phyloP scores from a whole-genome alignment of 2,797 vertebrate genomes.

The Tympanoctomys barrerae region DNA sequence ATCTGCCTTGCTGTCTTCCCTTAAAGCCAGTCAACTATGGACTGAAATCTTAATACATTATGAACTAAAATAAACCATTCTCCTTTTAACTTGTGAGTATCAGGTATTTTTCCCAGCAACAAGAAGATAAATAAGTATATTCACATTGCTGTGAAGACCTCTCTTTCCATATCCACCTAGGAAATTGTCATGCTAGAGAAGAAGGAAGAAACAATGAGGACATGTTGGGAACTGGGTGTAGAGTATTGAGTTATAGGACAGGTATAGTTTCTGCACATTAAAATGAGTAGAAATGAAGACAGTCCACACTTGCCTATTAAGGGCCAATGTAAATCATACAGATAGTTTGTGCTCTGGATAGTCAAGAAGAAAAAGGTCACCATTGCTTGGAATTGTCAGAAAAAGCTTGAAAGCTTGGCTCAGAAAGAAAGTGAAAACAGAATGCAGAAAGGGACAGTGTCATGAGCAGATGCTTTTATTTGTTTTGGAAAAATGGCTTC shows the following conservation, averaged over 20 bases:
- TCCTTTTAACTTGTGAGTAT: background rate
- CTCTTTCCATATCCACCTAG: conserved; percentile 1
- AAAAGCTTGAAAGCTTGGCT: conserved; percentile 6
- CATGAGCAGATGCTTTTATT: conserved; percentile 6
- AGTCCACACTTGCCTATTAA: background rate
- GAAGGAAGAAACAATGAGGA: background rate
- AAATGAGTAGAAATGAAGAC: background rate
- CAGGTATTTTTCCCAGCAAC: background rate
- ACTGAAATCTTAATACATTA: background rate
- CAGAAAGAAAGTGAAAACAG: background rate
- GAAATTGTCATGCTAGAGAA: background rate
- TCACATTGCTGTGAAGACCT: background rate
- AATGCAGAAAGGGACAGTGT: conserved; percentile 25
- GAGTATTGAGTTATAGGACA: background rate
- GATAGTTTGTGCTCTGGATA: background rate
- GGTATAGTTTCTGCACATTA: background rate
- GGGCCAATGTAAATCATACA: background rate
- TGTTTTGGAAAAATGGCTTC: conserved; percentile 16
- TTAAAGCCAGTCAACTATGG: background rate
- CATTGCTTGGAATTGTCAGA: background rate
- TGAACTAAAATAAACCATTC: background rate
- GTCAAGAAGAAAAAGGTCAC: background rate
- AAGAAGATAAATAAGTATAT: background rate
- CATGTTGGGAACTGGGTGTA: too few species aligned
- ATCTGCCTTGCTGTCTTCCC: background rate